Base-by-base conservation (phyloP, 2,797 vertebrate genomes). In the Tokudaia muenninki region DNA sequence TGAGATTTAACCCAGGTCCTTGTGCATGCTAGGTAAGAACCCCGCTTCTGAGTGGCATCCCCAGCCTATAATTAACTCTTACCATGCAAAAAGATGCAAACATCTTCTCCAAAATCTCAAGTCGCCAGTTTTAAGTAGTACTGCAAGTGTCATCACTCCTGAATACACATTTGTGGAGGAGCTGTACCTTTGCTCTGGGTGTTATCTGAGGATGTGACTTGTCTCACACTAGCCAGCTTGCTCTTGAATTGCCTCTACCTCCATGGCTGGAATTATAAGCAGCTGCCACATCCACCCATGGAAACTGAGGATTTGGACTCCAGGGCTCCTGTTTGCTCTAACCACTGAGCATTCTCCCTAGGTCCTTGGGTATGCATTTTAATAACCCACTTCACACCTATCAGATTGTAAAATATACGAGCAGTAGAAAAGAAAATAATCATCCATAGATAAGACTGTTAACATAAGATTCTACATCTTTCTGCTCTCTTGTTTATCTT, bases 401-500 rank as follows among this genome's bases (percentile, higher is more conserved):
- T 84, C 75, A 93, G 95, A 90, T 75, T 70, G 29, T 92, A 88
- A 94, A 97, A 93, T 67, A 84, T 34, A 74, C 0, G 96, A 22
- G 83, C 61, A 92, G 80, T 50, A 94, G 83, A 41, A 84, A 83
- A 77, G 59, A 91, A 94, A 82, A 91, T 47, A 87, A 94, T 94
- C 75, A 90, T 29, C 74, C 63, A 91, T 6, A 93, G 44, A 83
- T 95, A 81, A 90, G 87, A 93, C 72, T 70, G 26, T 29, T 61
- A 75, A 89, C 21, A 52, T 91, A 52, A 92, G 17, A 91, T 61
- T 91, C 8, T 87, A 91, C 78, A 81, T 94, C 24, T 74, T 97
- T 88, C 88, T 94, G 41, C 67, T 87, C 37, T 91, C 77, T 95
- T 86, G n/a, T 47, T 95, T 86, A 3, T 81, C 6, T 81, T 14